Evolutionary conservation across 1,140 invertebrate species (phyloP).

Genomic region (Lepidotrigona ventralis): DNA sequence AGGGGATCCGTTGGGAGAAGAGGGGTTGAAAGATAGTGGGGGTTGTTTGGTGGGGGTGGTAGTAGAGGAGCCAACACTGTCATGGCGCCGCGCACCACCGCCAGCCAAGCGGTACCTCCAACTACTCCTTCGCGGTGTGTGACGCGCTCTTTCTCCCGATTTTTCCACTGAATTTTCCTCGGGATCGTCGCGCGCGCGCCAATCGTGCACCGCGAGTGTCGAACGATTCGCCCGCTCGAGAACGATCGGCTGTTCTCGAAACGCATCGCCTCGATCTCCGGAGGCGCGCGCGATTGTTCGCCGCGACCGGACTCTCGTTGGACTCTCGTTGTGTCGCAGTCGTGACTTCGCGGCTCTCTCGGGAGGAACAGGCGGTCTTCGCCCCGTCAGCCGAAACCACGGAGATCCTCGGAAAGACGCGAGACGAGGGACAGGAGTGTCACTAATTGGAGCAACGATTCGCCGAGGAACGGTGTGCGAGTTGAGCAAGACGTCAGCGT

Average conservation of each 20-base stretch:
- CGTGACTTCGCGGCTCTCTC: slow-evolving; percentile 15
- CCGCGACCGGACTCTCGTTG: slow-evolving; percentile 19
- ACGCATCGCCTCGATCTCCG: background rate
- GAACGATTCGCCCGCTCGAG: background rate
- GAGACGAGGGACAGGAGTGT: background rate
- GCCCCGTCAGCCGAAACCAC: background rate
- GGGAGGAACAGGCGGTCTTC: slow-evolving; percentile 4
- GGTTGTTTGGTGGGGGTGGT: slow-evolving; percentile 60
- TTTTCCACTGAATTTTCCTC: slow-evolving; percentile 13
- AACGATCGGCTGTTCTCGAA: background rate
- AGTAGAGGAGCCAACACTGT: slow-evolving; percentile 71
- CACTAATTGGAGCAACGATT: background rate
- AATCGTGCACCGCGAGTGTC: slow-evolving; percentile 20
- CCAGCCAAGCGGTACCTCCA: slow-evolving; percentile 61
- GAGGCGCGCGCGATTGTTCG: slow-evolving; percentile 4
- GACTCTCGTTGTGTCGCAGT: slow-evolving; percentile 20
- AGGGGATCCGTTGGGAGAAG: slow-evolving; percentile 46
- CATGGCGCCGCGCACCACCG: slow-evolving; percentile 78
- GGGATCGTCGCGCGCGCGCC: slow-evolving; percentile 23
- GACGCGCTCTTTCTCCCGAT: slow-evolving; percentile 30
- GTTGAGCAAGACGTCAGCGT: background rate
- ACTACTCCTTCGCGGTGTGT: slow-evolving; percentile 52
- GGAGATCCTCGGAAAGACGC: background rate
- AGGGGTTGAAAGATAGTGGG: slow-evolving; percentile 56
- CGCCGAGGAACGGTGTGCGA: background rate